Evolutionary conservation across 1,140 invertebrate species (phyloP).

Genomic region (Drosophila busckii): DNA sequence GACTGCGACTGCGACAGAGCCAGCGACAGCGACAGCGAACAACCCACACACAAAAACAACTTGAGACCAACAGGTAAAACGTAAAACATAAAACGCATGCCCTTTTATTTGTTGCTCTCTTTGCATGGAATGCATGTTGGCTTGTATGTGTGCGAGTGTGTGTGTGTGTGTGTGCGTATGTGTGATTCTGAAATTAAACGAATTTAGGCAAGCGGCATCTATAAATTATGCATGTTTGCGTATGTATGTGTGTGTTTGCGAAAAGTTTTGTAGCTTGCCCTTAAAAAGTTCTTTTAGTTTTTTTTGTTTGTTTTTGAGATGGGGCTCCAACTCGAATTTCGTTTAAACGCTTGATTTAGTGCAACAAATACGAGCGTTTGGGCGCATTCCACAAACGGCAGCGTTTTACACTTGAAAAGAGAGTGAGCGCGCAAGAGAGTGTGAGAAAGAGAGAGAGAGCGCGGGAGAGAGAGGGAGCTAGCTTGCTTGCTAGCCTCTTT

Average conservation of each 20-base stretch:
- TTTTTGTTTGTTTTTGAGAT: conserved; percentile 18
- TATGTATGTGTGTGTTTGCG: conserved; percentile 34
- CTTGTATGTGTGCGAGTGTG: background rate
- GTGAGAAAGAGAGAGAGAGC: conserved; percentile 1
- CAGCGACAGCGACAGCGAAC: background rate
- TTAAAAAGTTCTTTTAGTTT: conserved; percentile 26
- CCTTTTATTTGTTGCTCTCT: background rate
- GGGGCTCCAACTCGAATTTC: conserved; percentile 71
- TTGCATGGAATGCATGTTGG: too few relatives aligned
- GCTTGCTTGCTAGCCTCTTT: conserved; percentile 32
- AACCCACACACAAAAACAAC: conserved; percentile 32
- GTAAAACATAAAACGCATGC: conserved; percentile 16
- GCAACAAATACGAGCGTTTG: conserved; percentile 64
- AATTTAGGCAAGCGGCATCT: conserved; percentile 77
- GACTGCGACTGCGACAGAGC: background rate
- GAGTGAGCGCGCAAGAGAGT: background rate
- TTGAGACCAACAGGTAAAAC: conserved; percentile 35
- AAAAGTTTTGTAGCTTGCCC: conserved; percentile 39
- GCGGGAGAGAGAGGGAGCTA: background rate
- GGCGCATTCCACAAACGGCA: conserved; percentile 71
- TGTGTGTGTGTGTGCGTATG: background rate
- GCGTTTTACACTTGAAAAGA: conserved; percentile 69
- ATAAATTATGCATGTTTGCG: conserved; percentile 71
- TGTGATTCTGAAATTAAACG: conserved; percentile 59
- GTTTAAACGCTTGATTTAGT: conserved; percentile 76